These are phyloP conservation scores for Microtus ochrogaster DNA, from an alignment of 2,113 vertebrate species.

Conservation along the genomic window DNA sequence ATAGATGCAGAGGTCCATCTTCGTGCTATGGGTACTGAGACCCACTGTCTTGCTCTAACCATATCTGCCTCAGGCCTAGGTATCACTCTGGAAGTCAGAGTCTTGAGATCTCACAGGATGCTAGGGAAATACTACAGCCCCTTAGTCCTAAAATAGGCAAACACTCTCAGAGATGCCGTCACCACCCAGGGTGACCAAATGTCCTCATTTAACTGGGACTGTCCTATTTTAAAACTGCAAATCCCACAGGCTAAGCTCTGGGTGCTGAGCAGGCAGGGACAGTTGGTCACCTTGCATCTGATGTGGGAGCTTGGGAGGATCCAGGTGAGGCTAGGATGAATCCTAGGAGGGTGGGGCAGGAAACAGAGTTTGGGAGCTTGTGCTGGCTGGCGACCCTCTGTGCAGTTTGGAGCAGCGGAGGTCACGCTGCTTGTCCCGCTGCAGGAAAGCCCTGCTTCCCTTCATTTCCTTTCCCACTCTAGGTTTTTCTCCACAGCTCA, in stretches of 20 bases:
- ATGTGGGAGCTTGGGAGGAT: neutral
- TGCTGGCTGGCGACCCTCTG: neutral
- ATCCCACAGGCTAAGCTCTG: neutral
- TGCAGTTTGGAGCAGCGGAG: neutral
- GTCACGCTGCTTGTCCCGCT: too few relatives aligned
- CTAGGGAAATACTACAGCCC: neutral
- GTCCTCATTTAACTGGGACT: neutral
- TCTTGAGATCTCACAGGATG: neutral
- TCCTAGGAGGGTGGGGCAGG: neutral
- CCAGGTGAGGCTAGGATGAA: neutral
- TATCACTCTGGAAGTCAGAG: neutral
- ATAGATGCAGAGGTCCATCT: neutral
- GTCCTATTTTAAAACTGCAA: neutral
- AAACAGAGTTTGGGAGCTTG: neutral
- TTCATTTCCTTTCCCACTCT: neutral
- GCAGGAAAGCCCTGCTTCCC: neutral
- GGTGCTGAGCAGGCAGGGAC: neutral
- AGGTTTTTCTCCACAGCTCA: neutral
- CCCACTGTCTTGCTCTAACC: neutral
- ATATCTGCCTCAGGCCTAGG: too few relatives aligned
- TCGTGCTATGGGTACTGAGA: neutral
- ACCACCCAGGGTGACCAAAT: neutral
- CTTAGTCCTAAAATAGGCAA: neutral
- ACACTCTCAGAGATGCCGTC: neutral
- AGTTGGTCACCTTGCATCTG: neutral